Evolutionary conservation across 2,113 vertebrate species (phyloP).

Genomic region (Alces alces): DNA sequence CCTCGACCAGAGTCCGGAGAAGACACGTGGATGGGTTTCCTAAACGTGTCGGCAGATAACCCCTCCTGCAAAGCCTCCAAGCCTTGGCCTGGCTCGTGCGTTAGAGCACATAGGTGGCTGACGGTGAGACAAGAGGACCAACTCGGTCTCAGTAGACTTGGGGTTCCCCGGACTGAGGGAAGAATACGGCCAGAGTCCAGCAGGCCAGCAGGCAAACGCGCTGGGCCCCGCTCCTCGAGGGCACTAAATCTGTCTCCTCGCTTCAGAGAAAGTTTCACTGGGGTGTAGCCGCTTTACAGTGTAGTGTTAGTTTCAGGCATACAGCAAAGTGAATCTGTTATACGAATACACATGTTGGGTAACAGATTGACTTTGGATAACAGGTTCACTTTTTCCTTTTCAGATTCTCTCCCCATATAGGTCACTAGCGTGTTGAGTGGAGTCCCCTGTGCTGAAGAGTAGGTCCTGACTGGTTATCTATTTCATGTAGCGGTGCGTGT

Average conservation of each 20-base stretch:
- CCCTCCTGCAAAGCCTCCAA: neutral
- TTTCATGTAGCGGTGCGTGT: neutral
- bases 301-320: neutral
- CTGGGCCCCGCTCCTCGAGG: rapidly evolving
- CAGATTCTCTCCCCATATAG: neutral
- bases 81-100: no score
- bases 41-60: neutral
- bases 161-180: neutral
- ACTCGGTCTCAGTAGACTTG: rapidly evolving
- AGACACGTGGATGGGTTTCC: neutral
- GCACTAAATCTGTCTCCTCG: neutral
- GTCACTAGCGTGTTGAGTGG: neutral
- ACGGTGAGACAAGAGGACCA: neutral
- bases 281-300: neutral
- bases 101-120: neutral
- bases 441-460: neutral
- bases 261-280: neutral
- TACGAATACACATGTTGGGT: neutral
- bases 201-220: neutral
- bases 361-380: neutral
- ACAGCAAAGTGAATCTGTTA: neutral
- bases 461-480: neutral
- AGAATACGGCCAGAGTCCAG: neutral
- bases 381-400: neutral
- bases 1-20: neutral